phyloP scores from a whole-genome alignment of 2,797 vertebrate species.

The Notoglanidium macrostoma region DNA sequence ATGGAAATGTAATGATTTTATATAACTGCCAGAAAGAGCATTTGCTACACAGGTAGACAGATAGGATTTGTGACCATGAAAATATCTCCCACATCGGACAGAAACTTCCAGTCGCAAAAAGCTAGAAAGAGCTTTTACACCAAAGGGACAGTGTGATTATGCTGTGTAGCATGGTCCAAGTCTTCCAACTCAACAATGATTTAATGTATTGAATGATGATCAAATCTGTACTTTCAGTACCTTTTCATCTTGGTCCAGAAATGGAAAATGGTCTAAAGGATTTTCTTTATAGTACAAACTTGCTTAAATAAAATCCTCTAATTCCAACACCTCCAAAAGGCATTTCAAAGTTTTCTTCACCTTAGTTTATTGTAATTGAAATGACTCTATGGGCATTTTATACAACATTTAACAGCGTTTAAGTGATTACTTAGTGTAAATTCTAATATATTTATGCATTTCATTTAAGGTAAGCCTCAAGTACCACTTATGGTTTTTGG shows the following conservation, averaged over 20 bases:
- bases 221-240: background rate
- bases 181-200: background rate
- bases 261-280: background rate
- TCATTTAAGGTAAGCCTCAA: background rate
- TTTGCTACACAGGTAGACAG: conserved; percentile 9
- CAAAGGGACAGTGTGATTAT: background rate
- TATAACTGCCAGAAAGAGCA: background rate
- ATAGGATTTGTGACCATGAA: conserved; percentile 1
- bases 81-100: background rate
- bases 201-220: background rate
- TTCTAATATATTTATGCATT: background rate
- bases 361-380: background rate
- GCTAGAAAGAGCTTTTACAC: background rate
- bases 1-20: conserved; percentile 9
- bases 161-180: too few relatives aligned
- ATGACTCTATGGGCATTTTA: background rate
- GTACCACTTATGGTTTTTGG: background rate
- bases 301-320: background rate
- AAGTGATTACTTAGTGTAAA: background rate
- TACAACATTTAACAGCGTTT: background rate
- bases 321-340: background rate
- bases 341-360: background rate
- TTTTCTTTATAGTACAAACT: background rate
- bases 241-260: background rate
- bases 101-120: background rate